A percentile compares a stretch with the other conserved stretches of the same genome.
Conservation (phyloP, 2,888 invertebrate genomes). For the Tridacna crocea region DNA sequence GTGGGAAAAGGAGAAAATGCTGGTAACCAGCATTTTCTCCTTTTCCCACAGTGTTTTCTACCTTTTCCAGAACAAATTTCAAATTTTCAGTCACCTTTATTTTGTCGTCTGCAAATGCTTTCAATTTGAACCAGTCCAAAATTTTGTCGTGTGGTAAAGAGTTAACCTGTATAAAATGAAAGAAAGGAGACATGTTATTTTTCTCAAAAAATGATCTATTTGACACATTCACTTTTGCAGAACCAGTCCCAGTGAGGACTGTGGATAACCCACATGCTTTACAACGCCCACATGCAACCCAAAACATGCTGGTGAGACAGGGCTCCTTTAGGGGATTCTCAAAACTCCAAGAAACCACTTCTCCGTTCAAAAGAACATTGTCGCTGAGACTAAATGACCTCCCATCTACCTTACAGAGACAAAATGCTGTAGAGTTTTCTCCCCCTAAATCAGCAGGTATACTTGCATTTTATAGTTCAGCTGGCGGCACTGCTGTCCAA, state of each 20-base stretch:
- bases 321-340: slow-evolving; percentile 95
- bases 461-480: too few relatives aligned
- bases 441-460: slow-evolving; percentile 57
- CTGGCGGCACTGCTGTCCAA: too few relatives aligned
- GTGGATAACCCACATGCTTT: slow-evolving; percentile 89
- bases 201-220: too few relatives aligned
- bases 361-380: slow-evolving; percentile 97
- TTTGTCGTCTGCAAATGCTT: too few relatives aligned
- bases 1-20: slow-evolving; percentile 1
- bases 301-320: slow-evolving; percentile 96
- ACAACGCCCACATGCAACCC: slow-evolving; percentile 94
- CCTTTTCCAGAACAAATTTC: not conserved
- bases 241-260: slow-evolving; percentile 84
- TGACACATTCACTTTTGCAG: slow-evolving; percentile 77
- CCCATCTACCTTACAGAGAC: slow-evolving; percentile 96
- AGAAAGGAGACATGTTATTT: too few relatives aligned
- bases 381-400: slow-evolving; percentile 97
- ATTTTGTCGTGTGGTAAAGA: too few relatives aligned
- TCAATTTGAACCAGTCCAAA: too few relatives aligned
- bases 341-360: slow-evolving; percentile 82
- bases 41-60: not conserved
- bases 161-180: too few relatives aligned
- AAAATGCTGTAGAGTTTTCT: slow-evolving; percentile 79
- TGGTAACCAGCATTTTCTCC: not conserved
- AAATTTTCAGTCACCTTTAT: too few relatives aligned